These are phyloP conservation scores for Acronicta alni DNA, from an alignment of 2,888 invertebrate species.

Conservation along the genomic window DNA sequence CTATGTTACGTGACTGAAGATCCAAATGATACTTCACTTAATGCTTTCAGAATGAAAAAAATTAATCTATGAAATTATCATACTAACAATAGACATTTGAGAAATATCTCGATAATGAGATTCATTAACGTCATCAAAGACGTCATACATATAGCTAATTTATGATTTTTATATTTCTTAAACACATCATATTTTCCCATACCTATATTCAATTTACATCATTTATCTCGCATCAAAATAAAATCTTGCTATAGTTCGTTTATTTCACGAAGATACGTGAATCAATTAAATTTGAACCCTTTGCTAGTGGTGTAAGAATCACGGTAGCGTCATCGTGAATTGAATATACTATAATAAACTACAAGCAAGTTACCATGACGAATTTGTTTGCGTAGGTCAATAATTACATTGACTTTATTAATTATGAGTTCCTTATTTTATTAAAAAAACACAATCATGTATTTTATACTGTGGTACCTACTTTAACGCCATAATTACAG, in stretches of 20 bases:
- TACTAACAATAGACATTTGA: slow-evolving; percentile 42
- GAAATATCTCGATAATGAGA: slow-evolving; percentile 24
- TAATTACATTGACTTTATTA: slow-evolving; percentile 12
- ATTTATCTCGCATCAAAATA: slow-evolving; percentile 14
- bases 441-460: not conserved
- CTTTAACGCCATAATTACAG: too few relatives aligned
- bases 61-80: slow-evolving; percentile 37
- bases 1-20: slow-evolving; percentile 22
- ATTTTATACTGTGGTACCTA: too few relatives aligned
- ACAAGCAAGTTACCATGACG: slow-evolving; percentile 41
- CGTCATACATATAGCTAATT: slow-evolving; percentile 36
- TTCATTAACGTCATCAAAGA: slow-evolving; percentile 26
- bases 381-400: not conserved
- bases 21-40: slow-evolving; percentile 28
- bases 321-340: too few relatives aligned
- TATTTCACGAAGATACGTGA: too few relatives aligned
- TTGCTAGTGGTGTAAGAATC: too few relatives aligned
- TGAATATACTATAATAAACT: too few relatives aligned
- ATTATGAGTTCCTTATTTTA: not conserved
- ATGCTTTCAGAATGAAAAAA: slow-evolving; percentile 46
- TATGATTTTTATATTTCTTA: slow-evolving; percentile 24
- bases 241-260: not conserved
- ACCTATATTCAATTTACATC: slow-evolving; percentile 19
- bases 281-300: too few relatives aligned
- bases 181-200: slow-evolving; percentile 46